Evolutionary conservation across 2,888 invertebrate species (phyloP).

Genomic region (Odontocolon sp.): DNA sequence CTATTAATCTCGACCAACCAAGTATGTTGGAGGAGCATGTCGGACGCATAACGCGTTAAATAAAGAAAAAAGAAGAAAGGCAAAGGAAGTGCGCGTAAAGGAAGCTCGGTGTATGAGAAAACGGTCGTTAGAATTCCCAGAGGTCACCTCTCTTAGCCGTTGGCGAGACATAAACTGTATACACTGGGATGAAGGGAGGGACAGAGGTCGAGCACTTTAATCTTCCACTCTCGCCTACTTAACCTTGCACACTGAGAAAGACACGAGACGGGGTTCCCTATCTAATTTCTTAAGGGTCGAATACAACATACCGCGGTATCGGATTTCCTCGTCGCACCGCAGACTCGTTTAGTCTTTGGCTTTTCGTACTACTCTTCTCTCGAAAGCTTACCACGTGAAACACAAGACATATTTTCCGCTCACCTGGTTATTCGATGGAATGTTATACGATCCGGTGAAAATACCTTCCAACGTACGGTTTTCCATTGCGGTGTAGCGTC

Average conservation of each 20-base stretch:
- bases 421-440: not conserved
- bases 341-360: slow-evolving; percentile 27
- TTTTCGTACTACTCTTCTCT: slow-evolving; percentile 16
- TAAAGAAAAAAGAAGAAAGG: too few species aligned
- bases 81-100: not conserved
- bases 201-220: slow-evolving; percentile 68
- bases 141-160: slow-evolving; percentile 64
- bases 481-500: not conserved
- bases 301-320: slow-evolving; percentile 56
- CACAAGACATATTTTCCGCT: slow-evolving; percentile 3
- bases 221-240: slow-evolving; percentile 73
- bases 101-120: slow-evolving; percentile 40
- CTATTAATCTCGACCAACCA: too few species aligned
- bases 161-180: slow-evolving; percentile 8
- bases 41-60: too few species aligned
- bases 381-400: not conserved
- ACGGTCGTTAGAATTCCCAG: slow-evolving; percentile 74
- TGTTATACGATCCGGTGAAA: not conserved
- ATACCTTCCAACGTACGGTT: not conserved
- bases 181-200: slow-evolving; percentile 8
- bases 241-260: slow-evolving; percentile 64
- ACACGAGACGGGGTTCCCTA: slow-evolving; percentile 60
- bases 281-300: slow-evolving; percentile 67
- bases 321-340: slow-evolving; percentile 15
- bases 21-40: too few species aligned